Conservation (phyloP, 2,888 invertebrate species). For the Hipparchia sbordonii region DNA sequence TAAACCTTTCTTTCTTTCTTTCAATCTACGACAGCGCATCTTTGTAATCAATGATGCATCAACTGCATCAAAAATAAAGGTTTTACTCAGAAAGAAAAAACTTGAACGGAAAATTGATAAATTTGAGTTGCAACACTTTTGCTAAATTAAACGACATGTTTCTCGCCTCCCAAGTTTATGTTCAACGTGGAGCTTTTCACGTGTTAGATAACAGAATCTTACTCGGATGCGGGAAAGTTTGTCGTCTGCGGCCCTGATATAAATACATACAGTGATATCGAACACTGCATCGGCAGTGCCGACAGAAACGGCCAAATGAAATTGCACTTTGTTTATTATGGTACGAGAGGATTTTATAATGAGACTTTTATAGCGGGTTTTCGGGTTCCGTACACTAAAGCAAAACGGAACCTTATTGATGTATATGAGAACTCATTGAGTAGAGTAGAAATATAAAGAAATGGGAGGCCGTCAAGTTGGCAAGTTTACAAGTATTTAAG, state of each 20-base stretch:
- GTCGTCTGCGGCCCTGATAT: conserved; percentile 23
- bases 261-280: conserved; percentile 19
- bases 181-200: conserved; percentile 30
- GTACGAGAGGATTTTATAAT: no score
- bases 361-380: no score
- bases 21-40: no score
- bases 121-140: conserved; percentile 11
- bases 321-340: conserved; percentile 3
- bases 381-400: no score
- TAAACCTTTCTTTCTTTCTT: no score
- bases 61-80: neutral
- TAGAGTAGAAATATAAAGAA: no score
- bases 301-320: conserved; percentile 13
- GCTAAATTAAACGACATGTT: conserved; percentile 22
- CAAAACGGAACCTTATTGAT: no score
- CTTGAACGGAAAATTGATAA: neutral
- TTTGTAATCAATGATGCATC: neutral
- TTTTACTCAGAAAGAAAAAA: neutral
- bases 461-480: no score
- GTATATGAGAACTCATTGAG: no score
- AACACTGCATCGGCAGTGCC: no score
- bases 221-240: conserved; percentile 30
- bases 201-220: conserved; percentile 34
- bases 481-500: no score
- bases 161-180: conserved; percentile 26